Evolutionary conservation across 2,113 vertebrate species (phyloP).

Genomic region (Corythoichthys intestinalis): DNA sequence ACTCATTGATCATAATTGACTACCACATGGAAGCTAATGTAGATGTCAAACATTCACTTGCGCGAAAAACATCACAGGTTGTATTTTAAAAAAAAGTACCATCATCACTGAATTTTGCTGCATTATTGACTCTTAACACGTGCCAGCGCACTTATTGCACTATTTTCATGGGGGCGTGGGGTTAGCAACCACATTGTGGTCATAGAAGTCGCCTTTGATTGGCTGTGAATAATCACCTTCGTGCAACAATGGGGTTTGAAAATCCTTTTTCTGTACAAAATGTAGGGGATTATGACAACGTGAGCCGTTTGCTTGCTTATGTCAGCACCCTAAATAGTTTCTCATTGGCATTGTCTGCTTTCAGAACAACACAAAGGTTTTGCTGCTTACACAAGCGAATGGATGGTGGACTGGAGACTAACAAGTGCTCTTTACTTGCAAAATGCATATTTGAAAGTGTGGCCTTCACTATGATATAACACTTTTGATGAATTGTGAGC

Average conservation of each 20-base stretch:
- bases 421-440: neutral
- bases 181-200: too few species aligned
- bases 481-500: neutral
- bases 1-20: too few species aligned
- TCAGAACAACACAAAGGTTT: constrained; percentile 5
- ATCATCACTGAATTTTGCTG: too few species aligned
- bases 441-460: neutral
- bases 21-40: too few species aligned
- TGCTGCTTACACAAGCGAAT: constrained; percentile 1
- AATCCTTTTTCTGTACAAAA: neutral
- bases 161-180: too few species aligned
- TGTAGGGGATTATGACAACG: neutral
- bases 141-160: too few species aligned
- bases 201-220: neutral
- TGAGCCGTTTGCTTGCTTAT: neutral
- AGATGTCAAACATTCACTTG: too few species aligned
- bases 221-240: neutral
- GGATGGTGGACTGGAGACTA: neutral
- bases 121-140: too few species aligned
- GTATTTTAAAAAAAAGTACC: too few species aligned
- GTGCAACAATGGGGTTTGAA: neutral
- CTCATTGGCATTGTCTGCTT: neutral
- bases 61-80: too few species aligned
- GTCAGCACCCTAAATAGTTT: neutral
- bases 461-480: neutral